Evolutionary conservation across 2,797 vertebrate genomes (phyloP).

Genomic region (Erethizon dorsatum): DNA sequence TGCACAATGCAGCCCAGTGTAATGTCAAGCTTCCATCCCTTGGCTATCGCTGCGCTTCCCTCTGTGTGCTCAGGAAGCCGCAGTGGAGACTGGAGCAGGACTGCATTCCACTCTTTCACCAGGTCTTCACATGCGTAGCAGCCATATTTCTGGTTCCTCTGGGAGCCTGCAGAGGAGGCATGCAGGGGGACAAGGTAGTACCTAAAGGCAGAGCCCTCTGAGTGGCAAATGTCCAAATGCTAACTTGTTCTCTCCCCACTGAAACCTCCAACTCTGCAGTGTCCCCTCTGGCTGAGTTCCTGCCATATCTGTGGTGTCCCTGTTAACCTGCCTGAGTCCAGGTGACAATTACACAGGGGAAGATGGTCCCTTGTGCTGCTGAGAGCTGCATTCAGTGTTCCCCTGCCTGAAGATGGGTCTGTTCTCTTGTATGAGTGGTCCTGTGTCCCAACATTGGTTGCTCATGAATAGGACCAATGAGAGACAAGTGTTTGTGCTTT

Average conservation of each 20-base stretch:
- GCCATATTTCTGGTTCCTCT: background rate
- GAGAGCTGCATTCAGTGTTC: background rate
- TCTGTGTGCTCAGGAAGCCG: background rate
- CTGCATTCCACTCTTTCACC: background rate
- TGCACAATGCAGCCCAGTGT: background rate
- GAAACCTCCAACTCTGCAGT: background rate
- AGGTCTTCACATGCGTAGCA: background rate
- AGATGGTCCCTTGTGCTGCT: background rate
- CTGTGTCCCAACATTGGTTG: background rate
- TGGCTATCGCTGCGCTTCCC: accelerated
- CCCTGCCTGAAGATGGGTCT: background rate
- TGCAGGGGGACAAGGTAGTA: background rate
- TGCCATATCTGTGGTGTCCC: background rate
- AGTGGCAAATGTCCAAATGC: background rate
- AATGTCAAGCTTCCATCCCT: too few relatives aligned
- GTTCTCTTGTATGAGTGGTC: background rate
- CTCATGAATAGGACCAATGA: background rate
- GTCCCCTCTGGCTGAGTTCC: background rate
- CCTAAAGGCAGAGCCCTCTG: background rate
- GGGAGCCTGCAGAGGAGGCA: background rate
- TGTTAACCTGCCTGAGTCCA: background rate
- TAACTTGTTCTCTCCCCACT: background rate
- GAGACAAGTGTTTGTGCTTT: background rate
- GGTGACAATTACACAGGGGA: background rate
- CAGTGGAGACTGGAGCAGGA: background rate